These are phyloP conservation scores for Hemibagrus guttatus DNA, from an alignment of 2,797 vertebrate species.

Conservation along the genomic window DNA sequence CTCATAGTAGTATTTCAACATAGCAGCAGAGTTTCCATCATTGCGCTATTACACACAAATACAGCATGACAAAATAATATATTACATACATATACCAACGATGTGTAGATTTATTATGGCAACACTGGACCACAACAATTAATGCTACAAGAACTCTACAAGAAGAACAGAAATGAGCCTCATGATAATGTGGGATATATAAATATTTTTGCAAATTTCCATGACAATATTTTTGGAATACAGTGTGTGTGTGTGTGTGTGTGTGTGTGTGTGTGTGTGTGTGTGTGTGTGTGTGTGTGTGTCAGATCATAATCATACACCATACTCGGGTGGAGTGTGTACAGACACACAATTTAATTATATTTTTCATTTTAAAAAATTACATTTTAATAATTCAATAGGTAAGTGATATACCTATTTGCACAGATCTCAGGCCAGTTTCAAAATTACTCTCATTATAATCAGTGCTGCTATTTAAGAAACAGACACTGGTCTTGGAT, in stretches of 20 bases:
- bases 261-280: not conserved
- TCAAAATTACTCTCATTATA: not conserved
- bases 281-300: not conserved
- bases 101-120: not conserved
- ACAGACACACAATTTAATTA: not conserved
- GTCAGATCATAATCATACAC: too few relatives aligned
- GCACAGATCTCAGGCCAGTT: constrained; percentile 20
- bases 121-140: not conserved
- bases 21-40: too few relatives aligned
- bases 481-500: constrained; percentile 4
- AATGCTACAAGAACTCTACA: not conserved
- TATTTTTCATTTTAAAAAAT: not conserved
- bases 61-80: not conserved
- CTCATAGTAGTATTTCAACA: not conserved
- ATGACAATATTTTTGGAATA: not conserved
- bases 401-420: too few relatives aligned
- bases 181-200: not conserved
- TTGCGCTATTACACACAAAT: not conserved
- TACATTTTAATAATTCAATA: not conserved
- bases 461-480: constrained; percentile 5
- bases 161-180: not conserved
- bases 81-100: too few relatives aligned
- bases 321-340: not conserved
- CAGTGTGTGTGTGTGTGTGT: not conserved
- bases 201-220: not conserved